Conservation (phyloP, 2,888 invertebrate species). For the Dryobotodes eremita region DNA sequence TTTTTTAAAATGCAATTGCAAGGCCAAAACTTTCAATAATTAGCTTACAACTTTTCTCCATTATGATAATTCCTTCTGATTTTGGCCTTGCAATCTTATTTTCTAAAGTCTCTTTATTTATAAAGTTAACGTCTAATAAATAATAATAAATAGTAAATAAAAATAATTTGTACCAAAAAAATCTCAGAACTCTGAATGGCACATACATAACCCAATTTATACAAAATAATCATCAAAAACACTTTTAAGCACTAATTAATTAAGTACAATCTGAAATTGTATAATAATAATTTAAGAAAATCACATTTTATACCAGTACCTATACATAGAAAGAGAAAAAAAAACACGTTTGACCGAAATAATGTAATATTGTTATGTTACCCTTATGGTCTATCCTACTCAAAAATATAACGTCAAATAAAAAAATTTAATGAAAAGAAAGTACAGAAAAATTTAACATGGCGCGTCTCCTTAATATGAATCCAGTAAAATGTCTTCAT, state of each 20-base stretch:
- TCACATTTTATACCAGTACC: conserved; percentile 30
- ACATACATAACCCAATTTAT: conserved; percentile 38
- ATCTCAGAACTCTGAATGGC: conserved; percentile 48
- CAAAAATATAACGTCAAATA: conserved; percentile 1
- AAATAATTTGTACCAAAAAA: conserved; percentile 54
- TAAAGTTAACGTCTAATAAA: conserved; percentile 14
- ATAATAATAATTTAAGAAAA: conserved; percentile 38
- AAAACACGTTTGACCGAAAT: neutral
- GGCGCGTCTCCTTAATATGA: conserved; percentile 12
- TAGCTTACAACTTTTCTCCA: neutral
- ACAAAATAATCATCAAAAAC: conserved; percentile 1
- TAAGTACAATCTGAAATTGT: conserved; percentile 55
- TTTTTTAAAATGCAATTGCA: conserved; percentile 18
- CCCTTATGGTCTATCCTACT: conserved; percentile 1
- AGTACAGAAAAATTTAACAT: conserved; percentile 36
- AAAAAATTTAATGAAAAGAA: neutral
- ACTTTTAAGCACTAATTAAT: conserved; percentile 39
- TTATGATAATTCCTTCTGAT: neutral
- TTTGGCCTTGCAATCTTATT: conserved; percentile 2
- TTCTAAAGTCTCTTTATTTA: neutral
- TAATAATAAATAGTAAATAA: conserved; percentile 39
- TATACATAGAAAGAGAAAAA: conserved; percentile 1
- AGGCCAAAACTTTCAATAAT: neutral
- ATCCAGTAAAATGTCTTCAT: conserved; percentile 3
- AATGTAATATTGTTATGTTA: conserved; percentile 25